Conservation (phyloP, 2,113 vertebrate species). For the Casuarius casuarius region DNA sequence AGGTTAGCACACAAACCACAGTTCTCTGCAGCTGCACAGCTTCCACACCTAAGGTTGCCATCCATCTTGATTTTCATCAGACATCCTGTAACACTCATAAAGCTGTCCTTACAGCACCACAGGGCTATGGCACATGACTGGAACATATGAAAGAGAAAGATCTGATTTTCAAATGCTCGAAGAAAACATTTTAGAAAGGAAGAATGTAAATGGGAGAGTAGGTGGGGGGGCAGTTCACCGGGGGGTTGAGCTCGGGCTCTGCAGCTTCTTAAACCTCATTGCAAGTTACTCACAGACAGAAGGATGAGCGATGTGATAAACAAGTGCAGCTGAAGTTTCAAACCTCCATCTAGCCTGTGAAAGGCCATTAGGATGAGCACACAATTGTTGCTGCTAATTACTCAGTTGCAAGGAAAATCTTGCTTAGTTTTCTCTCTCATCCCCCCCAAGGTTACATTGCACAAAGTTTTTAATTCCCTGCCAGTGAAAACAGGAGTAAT, state of each 20-base stretch:
- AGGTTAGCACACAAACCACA: neutral
- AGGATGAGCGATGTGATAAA: neutral
- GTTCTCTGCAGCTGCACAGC: neutral
- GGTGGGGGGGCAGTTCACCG: neutral
- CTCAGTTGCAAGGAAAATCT: neutral
- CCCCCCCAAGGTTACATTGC: neutral
- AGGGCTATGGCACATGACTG: neutral
- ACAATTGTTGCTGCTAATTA: neutral
- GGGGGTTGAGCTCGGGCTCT: neutral
- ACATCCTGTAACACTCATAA: neutral
- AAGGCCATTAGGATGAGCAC: neutral
- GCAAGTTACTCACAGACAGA: neutral
- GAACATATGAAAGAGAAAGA: neutral
- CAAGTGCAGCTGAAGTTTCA: neutral
- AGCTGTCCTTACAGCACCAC: neutral
- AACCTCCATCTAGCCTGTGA: neutral
- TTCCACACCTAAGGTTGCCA: neutral
- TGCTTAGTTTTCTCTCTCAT: neutral
- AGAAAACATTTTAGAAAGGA: neutral
- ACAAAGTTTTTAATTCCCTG: neutral
- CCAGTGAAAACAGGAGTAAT: neutral
- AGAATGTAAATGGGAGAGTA: neutral
- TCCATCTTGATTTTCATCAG: neutral
- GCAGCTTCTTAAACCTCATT: neutral
- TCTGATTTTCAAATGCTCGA: neutral